Percentiles rank a stretch among this genome's conserved stretches.
phyloP scores from a whole-genome alignment of 2,797 vertebrate species.

The Scyliorhinus canicula region DNA sequence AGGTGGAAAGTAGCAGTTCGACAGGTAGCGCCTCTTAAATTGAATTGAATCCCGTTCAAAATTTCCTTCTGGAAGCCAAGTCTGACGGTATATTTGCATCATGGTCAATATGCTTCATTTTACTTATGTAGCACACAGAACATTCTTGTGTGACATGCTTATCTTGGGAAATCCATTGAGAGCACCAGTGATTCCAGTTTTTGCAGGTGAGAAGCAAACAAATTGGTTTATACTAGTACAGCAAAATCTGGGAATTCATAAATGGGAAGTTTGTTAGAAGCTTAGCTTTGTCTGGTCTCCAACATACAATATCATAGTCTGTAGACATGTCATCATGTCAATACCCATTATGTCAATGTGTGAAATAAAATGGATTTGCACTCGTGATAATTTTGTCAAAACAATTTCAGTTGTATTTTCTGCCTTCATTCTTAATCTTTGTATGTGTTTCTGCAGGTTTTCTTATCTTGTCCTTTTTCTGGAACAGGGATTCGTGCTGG shows the following conservation, averaged over 20 bases:
- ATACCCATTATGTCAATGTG: not conserved
- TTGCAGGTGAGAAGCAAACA: not conserved
- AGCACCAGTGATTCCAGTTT: not conserved
- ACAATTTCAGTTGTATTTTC: slow-evolving; percentile 6
- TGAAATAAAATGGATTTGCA: not conserved
- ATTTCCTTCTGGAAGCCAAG: not conserved
- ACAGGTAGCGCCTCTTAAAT: not conserved
- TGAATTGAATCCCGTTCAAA: not conserved
- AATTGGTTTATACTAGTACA: not conserved
- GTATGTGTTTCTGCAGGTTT: slow-evolving; percentile 30
- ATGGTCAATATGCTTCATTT: not conserved
- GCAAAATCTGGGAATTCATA: not conserved
- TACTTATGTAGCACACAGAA: not conserved
- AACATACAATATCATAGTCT: not conserved
- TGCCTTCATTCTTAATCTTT: slow-evolving; percentile 27
- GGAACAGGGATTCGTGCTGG: slow-evolving; percentile 20
- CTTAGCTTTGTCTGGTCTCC: not conserved
- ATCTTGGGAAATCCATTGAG: not conserved
- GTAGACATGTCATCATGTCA: not conserved
- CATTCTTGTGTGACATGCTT: not conserved
- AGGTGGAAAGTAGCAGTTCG: not conserved
- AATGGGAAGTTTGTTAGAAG: not conserved
- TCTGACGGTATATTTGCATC: not conserved
- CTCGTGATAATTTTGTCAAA: slow-evolving; percentile 17
- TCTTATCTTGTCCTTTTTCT: slow-evolving; percentile 5